phyloP scores from a whole-genome alignment of 2,888 invertebrate species.

The Chromoteleia sp. region DNA sequence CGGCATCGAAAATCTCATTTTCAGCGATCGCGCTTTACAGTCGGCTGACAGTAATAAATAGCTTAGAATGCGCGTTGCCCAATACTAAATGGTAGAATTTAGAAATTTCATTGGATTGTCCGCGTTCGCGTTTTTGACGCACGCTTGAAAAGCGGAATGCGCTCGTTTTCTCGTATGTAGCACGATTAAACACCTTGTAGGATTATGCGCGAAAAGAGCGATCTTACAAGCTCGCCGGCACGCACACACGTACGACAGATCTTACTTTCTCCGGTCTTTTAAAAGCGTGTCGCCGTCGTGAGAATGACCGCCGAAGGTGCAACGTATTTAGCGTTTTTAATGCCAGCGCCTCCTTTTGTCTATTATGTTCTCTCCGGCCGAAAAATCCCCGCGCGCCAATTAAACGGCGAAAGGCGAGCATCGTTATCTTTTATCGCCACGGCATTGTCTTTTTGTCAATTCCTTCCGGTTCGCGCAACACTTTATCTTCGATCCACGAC shows the following conservation, averaged over 20 bases:
- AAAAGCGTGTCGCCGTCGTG: conserved; percentile 69
- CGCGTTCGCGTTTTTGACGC: conserved; percentile 61
- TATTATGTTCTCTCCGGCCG: conserved; percentile 35
- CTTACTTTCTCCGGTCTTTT: conserved; percentile 68
- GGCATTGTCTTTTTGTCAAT: conserved; percentile 37
- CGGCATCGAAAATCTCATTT: conserved; percentile 57
- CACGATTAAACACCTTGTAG: conserved; percentile 68
- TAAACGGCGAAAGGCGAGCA: conserved; percentile 59
- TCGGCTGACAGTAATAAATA: conserved; percentile 56
- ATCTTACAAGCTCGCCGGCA: conserved; percentile 58
- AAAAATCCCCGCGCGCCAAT: conserved; percentile 50
- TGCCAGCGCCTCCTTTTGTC: conserved; percentile 55
- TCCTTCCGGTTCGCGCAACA: conserved; percentile 13
- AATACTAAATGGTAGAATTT: conserved; percentile 61
- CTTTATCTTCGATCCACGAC: conserved; percentile 7
- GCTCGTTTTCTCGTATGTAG: conserved; percentile 42
- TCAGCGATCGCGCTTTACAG: conserved; percentile 49
- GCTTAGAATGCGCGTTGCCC: conserved; percentile 57
- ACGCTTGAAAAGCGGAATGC: conserved; percentile 44
- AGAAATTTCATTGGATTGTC: conserved; percentile 60
- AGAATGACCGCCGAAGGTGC: conserved; percentile 66
- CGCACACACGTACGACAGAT: conserved; percentile 45
- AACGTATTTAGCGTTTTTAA: conserved; percentile 50
- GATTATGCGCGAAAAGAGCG: conserved; percentile 67
- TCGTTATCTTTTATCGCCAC: conserved; percentile 53